Evolutionary conservation across 2,888 invertebrate genomes (phyloP).

Genomic region (Conops quadrifasciatus): DNA sequence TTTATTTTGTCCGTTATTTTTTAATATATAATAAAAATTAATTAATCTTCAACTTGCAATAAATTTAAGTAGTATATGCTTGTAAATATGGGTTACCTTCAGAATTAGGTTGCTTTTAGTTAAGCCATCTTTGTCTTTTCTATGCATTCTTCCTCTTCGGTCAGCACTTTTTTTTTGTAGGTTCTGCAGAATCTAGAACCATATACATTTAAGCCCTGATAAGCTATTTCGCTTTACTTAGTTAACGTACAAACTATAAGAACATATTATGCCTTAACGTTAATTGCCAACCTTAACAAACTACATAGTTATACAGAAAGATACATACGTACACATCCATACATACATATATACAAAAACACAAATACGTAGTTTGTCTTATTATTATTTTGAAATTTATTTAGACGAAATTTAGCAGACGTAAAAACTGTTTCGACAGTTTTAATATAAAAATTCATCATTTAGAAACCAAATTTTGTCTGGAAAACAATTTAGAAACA

Average conservation of each 20-base stretch:
- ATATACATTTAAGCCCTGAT: conserved; percentile 65
- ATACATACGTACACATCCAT: not conserved
- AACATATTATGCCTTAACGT: too few species aligned
- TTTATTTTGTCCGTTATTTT: conserved; percentile 7
- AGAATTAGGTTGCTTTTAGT: conserved; percentile 98
- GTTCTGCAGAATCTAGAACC: conserved; percentile 98
- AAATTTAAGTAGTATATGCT: conserved; percentile 18
- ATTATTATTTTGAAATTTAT: conserved; percentile 26
- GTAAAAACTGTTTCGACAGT: too few species aligned
- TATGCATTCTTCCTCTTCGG: conserved; percentile 95
- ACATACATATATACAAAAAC: not conserved
- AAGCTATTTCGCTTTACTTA: conserved; percentile 55
- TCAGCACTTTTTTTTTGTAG: conserved; percentile 98
- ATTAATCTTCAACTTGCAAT: not conserved
- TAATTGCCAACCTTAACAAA: too few species aligned
- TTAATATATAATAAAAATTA: not conserved
- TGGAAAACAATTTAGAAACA: too few species aligned
- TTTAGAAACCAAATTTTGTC: not conserved
- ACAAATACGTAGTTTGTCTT: conserved; percentile 20
- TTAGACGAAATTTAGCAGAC: too few species aligned
- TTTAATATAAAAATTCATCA: conserved; percentile 25
- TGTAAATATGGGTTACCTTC: conserved; percentile 78
- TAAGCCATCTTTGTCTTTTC: conserved; percentile 93
- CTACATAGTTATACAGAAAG: too few species aligned
- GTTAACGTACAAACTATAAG: conserved; percentile 25